These are phyloP conservation scores for Pyrrhia umbra DNA, from an alignment of 2,888 invertebrate genomes.

Conservation along the genomic window DNA sequence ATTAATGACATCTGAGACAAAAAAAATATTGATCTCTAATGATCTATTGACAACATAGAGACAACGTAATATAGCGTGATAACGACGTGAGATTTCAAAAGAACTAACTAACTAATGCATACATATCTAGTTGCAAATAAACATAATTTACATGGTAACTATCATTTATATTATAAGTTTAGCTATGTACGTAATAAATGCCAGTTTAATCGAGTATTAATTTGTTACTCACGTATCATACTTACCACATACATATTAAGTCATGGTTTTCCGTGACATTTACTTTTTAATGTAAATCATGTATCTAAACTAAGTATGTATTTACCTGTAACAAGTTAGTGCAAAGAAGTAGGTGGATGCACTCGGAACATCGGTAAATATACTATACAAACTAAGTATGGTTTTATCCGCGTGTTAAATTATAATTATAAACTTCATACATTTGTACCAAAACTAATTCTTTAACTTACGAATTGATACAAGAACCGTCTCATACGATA, in stretches of 20 bases:
- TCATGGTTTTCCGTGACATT: slow-evolving; percentile 37
- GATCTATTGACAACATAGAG: background rate
- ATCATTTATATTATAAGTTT: background rate
- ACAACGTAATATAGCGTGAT: background rate
- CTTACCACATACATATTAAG: background rate
- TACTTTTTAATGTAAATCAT: slow-evolving; percentile 29
- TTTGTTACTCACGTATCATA: slow-evolving; percentile 23
- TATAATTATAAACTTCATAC: slow-evolving; percentile 25
- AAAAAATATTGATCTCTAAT: background rate
- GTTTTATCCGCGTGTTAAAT: slow-evolving; percentile 20
- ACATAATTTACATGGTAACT: background rate
- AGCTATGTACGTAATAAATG: slow-evolving; percentile 9
- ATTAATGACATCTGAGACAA: background rate
- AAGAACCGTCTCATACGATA: slow-evolving; percentile 30
- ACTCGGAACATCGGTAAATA: slow-evolving; percentile 29
- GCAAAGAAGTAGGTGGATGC: slow-evolving; percentile 18
- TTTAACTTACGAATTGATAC: slow-evolving; percentile 43
- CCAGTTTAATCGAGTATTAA: slow-evolving; percentile 27
- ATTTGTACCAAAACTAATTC: slow-evolving; percentile 44
- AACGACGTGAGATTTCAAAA: background rate
- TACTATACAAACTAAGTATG: slow-evolving; percentile 15
- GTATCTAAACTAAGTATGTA: slow-evolving; percentile 18
- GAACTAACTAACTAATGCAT: background rate
- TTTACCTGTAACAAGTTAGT: slow-evolving; percentile 11
- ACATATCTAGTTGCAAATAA: background rate